These are phyloP conservation scores for Sminthurides aquaticus DNA, from an alignment of 2,888 invertebrate species.

Conservation along the genomic window DNA sequence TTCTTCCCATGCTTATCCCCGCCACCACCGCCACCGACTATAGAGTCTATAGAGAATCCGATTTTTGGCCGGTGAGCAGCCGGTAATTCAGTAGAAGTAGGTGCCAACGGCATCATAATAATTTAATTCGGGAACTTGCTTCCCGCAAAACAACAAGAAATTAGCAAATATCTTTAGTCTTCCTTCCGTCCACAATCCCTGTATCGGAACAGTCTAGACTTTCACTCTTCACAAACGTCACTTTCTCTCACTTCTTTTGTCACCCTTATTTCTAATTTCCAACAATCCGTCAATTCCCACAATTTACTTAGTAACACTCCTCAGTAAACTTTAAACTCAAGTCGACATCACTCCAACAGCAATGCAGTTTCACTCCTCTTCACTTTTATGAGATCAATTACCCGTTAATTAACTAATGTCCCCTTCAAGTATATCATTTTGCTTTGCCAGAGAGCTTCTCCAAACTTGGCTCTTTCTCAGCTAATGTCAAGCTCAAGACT, in stretches of 20 bases:
- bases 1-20: conserved; percentile 47
- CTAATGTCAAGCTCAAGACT: background rate
- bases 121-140: conserved; percentile 16
- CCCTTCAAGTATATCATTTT: no score
- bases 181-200: no score
- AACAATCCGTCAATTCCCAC: background rate
- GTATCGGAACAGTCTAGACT: no score
- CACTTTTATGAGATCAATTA: background rate
- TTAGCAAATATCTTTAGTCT: no score
- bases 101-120: conserved; percentile 86
- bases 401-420: background rate
- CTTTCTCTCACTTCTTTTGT: background rate
- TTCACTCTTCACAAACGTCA: background rate
- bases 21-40: conserved; percentile 76
- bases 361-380: no score
- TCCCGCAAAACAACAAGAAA: no score
- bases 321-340: background rate
- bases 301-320: background rate
- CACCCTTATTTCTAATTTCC: no score
- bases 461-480: no score
- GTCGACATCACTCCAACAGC: background rate
- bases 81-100: conserved; percentile 84
- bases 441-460: no score
- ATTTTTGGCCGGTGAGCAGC: conserved; percentile 80
- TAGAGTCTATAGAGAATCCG: conserved; percentile 90